Base-by-base conservation (phyloP, 2,797 vertebrate genomes). In the Darevskia nairensis region DNA sequence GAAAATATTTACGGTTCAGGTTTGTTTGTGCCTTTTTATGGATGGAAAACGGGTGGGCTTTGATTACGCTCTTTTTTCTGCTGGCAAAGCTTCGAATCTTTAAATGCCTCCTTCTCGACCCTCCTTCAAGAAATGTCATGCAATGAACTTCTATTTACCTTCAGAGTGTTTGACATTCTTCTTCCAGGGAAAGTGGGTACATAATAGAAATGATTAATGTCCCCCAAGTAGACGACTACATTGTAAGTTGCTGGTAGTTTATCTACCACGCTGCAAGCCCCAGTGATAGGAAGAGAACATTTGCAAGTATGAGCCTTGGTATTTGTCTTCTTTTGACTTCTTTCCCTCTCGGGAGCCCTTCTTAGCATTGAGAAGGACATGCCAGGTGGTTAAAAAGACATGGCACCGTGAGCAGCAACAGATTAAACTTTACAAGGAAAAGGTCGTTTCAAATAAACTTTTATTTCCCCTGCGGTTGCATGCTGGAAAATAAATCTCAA, bases 401-500 rank as follows among this genome's bases (percentile, higher is more conserved):
- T 61, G 84, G 1, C 0, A 27, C 13, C 55, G 19, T 90, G 81
- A 92, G 85, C 71, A 87, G 87, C n/a, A 88, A 35, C 61, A 94
- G 94, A 93, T 88, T 92, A 85, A 92, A 92, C 76, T 89, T 90
- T 79, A 85, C 78, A 94, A 89, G 3, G 87, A 77, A 93, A 94
- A 94, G 81, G 76, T 92, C 27, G 89, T 91, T 95, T 88, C 82
- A 92, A 93, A 94, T 89, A 91, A 93, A 92, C 88, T 87, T 93
- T n/a, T 88, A 19, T 92, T 95, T 96, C 86, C 89, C 85, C 87
- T 72, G 68, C 11, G 35, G 80, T 84, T 6, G 11, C 59, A n/a
- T 88, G 46, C 89, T 92, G 46, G 85, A 94, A 74, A 94, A 94
- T 95, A 95, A 96, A 94, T 94, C 89, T 92, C 89, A 75, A 44